These are phyloP conservation scores for Meteorus cinctellus DNA, from an alignment of 2,888 invertebrate genomes.

Conservation along the genomic window DNA sequence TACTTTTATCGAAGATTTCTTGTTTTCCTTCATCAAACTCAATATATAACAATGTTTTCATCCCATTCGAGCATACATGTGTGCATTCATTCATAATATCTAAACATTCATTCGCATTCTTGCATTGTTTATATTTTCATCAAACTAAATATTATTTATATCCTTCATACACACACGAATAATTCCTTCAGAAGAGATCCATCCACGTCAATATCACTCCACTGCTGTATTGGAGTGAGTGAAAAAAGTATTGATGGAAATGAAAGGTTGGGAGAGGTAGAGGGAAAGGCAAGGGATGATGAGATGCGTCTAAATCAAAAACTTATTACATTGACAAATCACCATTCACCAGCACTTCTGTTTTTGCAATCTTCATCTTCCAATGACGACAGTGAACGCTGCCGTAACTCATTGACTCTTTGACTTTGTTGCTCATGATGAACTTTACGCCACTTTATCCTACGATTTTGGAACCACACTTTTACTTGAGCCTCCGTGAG, in stretches of 20 bases:
- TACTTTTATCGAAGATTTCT: neutral
- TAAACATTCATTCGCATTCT: neutral
- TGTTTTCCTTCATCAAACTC: neutral
- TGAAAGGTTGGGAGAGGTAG: neutral
- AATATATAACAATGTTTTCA: neutral
- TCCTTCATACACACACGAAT: neutral
- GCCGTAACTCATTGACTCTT: constrained; percentile 78
- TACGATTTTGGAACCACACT: constrained; percentile 82
- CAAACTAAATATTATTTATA: neutral
- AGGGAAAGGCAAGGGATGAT: neutral
- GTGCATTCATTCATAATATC: neutral
- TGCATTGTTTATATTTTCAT: neutral
- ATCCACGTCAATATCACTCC: no score
- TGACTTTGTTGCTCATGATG: constrained; percentile 94
- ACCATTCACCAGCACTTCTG: constrained; percentile 54
- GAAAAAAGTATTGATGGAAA: neutral
- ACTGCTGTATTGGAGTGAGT: no score
- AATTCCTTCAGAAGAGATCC: neutral
- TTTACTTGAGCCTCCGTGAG: constrained; percentile 91
- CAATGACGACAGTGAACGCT: constrained; percentile 68
- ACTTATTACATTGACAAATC: constrained; percentile 66
- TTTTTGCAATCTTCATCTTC: constrained; percentile 73
- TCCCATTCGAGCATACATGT: neutral
- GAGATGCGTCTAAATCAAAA: neutral
- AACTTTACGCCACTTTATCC: constrained; percentile 97